Evolutionary conservation across 2,888 invertebrate genomes (phyloP), one percentile per base, ranked within the genome.

Genomic region (Aethes cnicana): DNA sequence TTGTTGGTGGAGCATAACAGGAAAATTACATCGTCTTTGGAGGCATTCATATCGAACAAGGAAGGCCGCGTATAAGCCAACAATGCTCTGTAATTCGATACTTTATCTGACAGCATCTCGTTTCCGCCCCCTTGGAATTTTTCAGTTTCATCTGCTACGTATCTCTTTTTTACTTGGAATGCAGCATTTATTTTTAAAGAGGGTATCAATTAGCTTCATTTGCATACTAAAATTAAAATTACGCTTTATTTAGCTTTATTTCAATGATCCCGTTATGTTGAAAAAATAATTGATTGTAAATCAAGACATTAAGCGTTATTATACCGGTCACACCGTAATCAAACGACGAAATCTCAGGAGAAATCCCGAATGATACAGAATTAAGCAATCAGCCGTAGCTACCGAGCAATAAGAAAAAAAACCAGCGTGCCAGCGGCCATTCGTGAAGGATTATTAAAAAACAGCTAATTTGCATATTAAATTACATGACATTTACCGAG

Each of bases 11-110:
- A 60, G 64, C 58, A 66, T 76, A 80, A 83, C 72, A 76, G 69
- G 80, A 76, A 82, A 81, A 82, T 84, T 77, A 70, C 73, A 48
- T 68, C 72, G 69, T 77, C 74, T 62, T 61, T 67, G 70, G 56
- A 57, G 46, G 62, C 42, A 55, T 64, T 64, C 60, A 66, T 37
- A 53, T 58, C 53, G 64, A 60, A 64, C 55, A 60, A 75, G 77
- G 72, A 76, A 71, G 69, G 73, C 56, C 60, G 71, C 66, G 55
- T 46, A 60, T 56, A 58, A 66, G 62, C 56, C 57, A 46, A 43
- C 44, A 47, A 26, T 56, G 49, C 11, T 35, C 30, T 23, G 76
- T 72, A 75, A 79, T 59, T 58, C 62, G 73, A 78, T 72, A 77
- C 66, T 71, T 66, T 63, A 52, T 52, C 52, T 20, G 37, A 39